Evolutionary conservation across 2,888 invertebrate species (phyloP).

Genomic region (Conops quadrifasciatus): DNA sequence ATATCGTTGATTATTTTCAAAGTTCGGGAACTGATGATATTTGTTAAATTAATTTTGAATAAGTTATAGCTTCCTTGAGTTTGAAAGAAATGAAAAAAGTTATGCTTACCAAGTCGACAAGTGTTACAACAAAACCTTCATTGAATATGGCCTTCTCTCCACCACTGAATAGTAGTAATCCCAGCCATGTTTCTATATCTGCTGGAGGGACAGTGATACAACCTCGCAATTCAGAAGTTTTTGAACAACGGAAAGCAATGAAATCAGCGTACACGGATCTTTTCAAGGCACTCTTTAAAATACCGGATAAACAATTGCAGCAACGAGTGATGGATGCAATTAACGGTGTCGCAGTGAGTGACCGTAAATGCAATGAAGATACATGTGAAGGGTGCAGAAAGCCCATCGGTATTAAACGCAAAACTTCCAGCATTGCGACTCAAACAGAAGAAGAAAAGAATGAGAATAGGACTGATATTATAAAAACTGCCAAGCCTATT

Average conservation of each 20-base stretch:
- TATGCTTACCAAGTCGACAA: slow-evolving; percentile 8
- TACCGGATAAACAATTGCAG: slow-evolving; percentile 58
- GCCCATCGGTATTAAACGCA: slow-evolving; percentile 4
- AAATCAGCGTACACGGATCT: slow-evolving; percentile 52
- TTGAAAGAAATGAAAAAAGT: slow-evolving; percentile 3
- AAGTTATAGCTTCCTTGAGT: neutral
- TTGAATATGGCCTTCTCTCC: neutral
- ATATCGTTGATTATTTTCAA: no score
- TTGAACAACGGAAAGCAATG: slow-evolving; percentile 52
- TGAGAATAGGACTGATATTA: no score
- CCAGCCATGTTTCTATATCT: slow-evolving; percentile 5
- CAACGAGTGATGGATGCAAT: slow-evolving; percentile 58
- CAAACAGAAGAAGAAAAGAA: slow-evolving; percentile 2
- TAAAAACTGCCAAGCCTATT: neutral
- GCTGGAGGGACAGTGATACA: neutral
- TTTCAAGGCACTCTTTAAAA: slow-evolving; percentile 55
- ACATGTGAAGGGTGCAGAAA: slow-evolving; percentile 12
- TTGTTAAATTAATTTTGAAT: neutral
- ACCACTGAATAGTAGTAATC: neutral
- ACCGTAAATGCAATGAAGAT: neutral
- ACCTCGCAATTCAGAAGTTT: slow-evolving; percentile 24
- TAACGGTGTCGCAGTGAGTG: slow-evolving; percentile 47
- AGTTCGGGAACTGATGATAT: neutral
- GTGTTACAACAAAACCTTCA: neutral
- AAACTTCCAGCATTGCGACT: slow-evolving; percentile 32